These are phyloP conservation scores for Pterocles orientalis DNA, from an alignment of 2,113 vertebrate species.

Conservation along the genomic window DNA sequence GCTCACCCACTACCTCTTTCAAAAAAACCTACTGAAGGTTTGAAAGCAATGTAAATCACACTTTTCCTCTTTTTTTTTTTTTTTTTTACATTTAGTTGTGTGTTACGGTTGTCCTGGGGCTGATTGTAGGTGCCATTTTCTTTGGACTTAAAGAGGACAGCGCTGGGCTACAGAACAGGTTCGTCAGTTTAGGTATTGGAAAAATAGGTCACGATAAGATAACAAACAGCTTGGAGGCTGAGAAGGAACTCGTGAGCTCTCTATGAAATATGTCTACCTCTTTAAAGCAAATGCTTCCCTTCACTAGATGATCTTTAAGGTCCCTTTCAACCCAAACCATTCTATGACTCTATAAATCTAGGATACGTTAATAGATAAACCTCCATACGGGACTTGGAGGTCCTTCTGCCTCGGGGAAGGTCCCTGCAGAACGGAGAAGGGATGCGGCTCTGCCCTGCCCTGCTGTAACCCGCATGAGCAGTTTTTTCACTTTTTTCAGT, in stretches of 20 bases:
- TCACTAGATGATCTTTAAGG: background rate
- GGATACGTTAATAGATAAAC: background rate
- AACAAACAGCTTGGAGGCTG: background rate
- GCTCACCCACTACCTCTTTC: background rate
- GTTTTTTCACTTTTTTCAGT: background rate
- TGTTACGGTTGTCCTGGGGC: conserved; percentile 79
- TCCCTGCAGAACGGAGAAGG: background rate
- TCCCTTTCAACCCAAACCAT: too few species aligned
- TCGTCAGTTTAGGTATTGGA: background rate
- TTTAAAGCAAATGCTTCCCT: background rate
- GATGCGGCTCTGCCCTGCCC: background rate
- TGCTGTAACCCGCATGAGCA: background rate
- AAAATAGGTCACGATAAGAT: background rate
- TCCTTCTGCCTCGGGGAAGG: background rate
- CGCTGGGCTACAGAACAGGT: conserved; percentile 91
- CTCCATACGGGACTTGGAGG: background rate
- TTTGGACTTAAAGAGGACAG: conserved; percentile 73
- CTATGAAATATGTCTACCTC: background rate
- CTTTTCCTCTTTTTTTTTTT: background rate
- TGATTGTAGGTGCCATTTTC: conserved; percentile 87
- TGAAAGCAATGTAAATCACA: background rate
- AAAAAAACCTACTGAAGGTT: background rate
- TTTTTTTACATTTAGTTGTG: conserved; percentile 71
- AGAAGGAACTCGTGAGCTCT: background rate
- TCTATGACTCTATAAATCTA: too few species aligned